Base-by-base conservation (phyloP, 2,888 invertebrate species). In the Rhimphoctona megacephalus region DNA sequence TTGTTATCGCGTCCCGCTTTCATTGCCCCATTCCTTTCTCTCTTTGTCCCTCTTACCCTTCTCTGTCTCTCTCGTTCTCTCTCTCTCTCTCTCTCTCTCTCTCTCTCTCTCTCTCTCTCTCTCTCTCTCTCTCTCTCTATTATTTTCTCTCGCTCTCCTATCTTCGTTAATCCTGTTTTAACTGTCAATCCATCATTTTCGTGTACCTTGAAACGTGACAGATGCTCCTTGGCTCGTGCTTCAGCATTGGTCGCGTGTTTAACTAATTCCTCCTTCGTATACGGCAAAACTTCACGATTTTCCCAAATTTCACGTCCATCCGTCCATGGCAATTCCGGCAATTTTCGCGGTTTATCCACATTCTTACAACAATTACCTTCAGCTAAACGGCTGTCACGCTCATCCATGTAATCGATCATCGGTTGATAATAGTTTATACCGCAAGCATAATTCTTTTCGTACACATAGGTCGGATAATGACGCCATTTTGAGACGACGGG, bases 341-440 rank as follows among this genome's bases (percentile, higher is more conserved):
- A 90, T 79, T 95, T 95, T 79, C 94, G 94, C 85, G 94, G 93
- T 89, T 94, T 94, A 69, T 73, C 73, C 69, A 67, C 57, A 30
- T 61, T 67, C 19, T 36, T 36, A 72, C 92, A 93, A 81, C 91
- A 95, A 90, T 96, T 96, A 95, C 97, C 97, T 64, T 96, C 96
- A 92, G 64, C 79, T 39, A 52, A 57, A 72, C 92, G 93, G 81
- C 91, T 95, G 89, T 96, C 96, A 95, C 97, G 97, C 67, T 96
- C 96, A 92, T 97, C 96, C 90, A 98, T 96, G 92, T 97, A 97
- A 94, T 98, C 97, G 92, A 98, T 96, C 97, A 98, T 97, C 73
- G 98, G 98, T 94, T 97, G 97, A 94, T 98, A 98, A 94, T 96
- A 97, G 95, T 97, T 97, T 92, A 97, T 97, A 77, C 97, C 97